Conservation (phyloP, 2,888 invertebrate genomes). For the Tubulanus polymorphus region DNA sequence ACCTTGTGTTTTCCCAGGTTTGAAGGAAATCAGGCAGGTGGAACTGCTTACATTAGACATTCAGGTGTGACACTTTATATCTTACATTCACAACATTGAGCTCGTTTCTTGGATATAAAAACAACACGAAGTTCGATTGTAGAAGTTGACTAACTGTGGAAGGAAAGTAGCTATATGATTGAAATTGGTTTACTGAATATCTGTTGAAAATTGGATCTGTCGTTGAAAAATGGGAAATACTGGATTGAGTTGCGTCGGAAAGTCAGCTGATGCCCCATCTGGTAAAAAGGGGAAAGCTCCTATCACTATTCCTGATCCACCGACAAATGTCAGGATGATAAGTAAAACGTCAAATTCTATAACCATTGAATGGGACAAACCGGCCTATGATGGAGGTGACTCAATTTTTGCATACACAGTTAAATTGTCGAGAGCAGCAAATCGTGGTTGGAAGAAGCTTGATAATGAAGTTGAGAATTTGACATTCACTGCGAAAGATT, state of each 20-base stretch:
- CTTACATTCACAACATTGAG: too few relatives aligned
- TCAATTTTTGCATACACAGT: conserved; percentile 28
- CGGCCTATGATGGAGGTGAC: conserved; percentile 32
- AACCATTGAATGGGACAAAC: conserved; percentile 47
- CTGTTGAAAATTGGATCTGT: too few relatives aligned
- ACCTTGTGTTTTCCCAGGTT: too few relatives aligned
- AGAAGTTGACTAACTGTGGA: too few relatives aligned
- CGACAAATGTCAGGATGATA: conserved; percentile 26
- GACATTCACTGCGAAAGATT: conserved; percentile 13
- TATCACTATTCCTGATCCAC: conserved; percentile 20
- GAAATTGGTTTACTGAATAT: too few relatives aligned
- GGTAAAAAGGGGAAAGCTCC: neutral
- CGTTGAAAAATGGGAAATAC: conserved; percentile 2
- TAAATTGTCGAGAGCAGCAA: conserved; percentile 18
- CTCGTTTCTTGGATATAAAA: too few relatives aligned
- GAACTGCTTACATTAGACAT: too few relatives aligned
- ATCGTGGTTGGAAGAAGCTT: neutral
- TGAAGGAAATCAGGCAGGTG: too few relatives aligned
- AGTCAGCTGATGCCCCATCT: neutral
- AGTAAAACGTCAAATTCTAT: conserved; percentile 37
- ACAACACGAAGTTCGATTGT: too few relatives aligned
- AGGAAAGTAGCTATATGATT: too few relatives aligned
- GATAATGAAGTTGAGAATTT: neutral
- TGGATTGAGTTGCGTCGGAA: neutral
- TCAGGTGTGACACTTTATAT: too few relatives aligned